Evolutionary conservation across 30 jellyfish, hydroid and myxozoan genomes (phyloP).

Genomic region (Rhopilema esculentum): DNA sequence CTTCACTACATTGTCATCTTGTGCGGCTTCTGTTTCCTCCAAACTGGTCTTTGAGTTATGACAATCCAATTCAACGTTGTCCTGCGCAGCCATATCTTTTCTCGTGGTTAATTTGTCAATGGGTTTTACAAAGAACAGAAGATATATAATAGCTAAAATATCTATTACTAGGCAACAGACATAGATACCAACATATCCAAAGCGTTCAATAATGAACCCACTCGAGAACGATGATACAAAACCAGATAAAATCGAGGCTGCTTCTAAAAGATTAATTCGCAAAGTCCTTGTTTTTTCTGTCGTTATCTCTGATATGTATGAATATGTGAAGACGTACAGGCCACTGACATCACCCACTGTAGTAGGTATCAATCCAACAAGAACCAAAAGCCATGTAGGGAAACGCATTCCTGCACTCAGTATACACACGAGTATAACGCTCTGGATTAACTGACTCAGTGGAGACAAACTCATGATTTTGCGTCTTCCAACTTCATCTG

Average conservation of each 20-base stretch:
- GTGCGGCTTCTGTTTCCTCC: neutral
- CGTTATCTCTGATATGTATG: conserved; percentile 12
- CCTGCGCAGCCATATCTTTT: neutral
- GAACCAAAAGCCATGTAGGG: neutral
- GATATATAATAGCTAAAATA: neutral
- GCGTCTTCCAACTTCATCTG: neutral
- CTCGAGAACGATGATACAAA: neutral
- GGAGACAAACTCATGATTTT: neutral
- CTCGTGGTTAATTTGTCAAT: neutral
- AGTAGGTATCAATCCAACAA: neutral
- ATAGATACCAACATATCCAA: neutral
- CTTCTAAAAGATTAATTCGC: conserved; percentile 10
- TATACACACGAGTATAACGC: neutral
- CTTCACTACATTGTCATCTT: neutral
- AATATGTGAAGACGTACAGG: neutral
- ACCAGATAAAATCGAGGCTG: neutral
- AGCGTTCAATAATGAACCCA: conserved; percentile 9
- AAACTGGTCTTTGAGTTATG: neutral
- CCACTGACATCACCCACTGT: neutral
- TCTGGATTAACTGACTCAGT: neutral
- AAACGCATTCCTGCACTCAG: neutral
- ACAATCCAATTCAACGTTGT: neutral
- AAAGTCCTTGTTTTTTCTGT: neutral
- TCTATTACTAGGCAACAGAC: neutral
- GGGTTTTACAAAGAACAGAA: conserved; percentile 7